phyloP scores from a whole-genome alignment of 2,888 invertebrate species.

The Aleiodes alternator region DNA sequence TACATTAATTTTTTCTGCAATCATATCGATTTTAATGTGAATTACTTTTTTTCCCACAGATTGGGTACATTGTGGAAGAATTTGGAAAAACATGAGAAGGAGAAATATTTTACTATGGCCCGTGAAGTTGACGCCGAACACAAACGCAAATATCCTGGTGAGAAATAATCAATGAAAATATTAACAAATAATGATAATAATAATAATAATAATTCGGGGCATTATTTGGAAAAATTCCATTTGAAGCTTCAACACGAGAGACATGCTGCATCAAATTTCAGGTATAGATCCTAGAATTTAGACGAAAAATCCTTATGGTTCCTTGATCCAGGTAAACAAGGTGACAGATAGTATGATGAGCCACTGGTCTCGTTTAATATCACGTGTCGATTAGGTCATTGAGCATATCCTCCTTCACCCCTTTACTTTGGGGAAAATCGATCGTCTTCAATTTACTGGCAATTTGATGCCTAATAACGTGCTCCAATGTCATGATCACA shows the following conservation, averaged over 20 bases:
- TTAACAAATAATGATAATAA: neutral
- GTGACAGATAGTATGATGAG: conserved; percentile 1
- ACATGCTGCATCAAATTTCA: conserved; percentile 16
- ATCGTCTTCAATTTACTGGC: neutral
- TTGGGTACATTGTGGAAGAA: conserved; percentile 80
- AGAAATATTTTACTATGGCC: conserved; percentile 78
- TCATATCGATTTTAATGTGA: neutral
- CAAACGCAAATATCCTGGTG: conserved; percentile 80
- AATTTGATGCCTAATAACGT: neutral
- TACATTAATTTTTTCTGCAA: too few relatives aligned
- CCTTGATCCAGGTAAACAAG: conserved; percentile 29
- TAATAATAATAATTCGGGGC: neutral
- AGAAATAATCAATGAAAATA: conserved; percentile 55
- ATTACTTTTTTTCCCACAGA: conserved; percentile 58
- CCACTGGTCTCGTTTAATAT: neutral
- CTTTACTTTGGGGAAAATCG: neutral
- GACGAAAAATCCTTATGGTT: conserved; percentile 15
- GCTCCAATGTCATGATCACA: neutral
- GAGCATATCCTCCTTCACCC: neutral
- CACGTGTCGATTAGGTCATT: neutral
- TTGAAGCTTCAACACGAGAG: neutral
- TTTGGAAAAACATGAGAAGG: conserved; percentile 77
- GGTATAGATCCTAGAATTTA: neutral
- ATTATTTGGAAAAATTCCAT: too few relatives aligned
- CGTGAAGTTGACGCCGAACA: conserved; percentile 79